Conservation (phyloP, 2,888 invertebrate species). For the Rhagonycha fulva region DNA sequence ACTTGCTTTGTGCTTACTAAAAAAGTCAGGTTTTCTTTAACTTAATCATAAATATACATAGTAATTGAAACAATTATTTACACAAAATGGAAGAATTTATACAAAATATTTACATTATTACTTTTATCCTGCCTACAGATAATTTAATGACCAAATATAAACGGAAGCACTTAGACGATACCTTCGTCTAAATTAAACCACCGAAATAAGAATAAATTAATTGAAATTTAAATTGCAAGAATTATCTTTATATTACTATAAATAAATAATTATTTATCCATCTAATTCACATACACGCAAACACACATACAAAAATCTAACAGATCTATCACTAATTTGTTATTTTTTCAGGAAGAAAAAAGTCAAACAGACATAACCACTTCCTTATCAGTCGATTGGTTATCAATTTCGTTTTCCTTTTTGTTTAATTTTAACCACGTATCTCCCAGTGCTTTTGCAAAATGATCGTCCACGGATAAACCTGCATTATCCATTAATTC, state of each 20-base stretch:
- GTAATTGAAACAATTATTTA: conserved; percentile 16
- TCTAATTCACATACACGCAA: conserved; percentile 8
- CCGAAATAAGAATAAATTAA: not conserved
- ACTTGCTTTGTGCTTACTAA: not conserved
- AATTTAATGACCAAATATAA: not conserved
- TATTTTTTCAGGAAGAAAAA: conserved; percentile 15
- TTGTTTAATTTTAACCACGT: conserved; percentile 80
- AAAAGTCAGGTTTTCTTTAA: conserved; percentile 2
- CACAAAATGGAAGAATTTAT: conserved; percentile 14
- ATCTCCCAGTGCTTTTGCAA: conserved; percentile 86
- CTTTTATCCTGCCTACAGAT: not conserved
- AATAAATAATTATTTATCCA: conserved; percentile 1
- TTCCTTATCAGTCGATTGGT: conserved; percentile 43
- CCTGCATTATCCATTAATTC: conserved; percentile 65
- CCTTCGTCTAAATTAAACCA: not conserved
- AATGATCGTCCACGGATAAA: conserved; percentile 85
- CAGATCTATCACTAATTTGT: conserved; percentile 15
- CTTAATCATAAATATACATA: conserved; percentile 5
- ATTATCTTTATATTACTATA: conserved; percentile 17
- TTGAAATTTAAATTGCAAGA: not conserved
- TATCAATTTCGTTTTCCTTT: conserved; percentile 60
- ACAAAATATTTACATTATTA: conserved; percentile 19
- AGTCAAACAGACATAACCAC: conserved; percentile 48
- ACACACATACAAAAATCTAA: conserved; percentile 9
- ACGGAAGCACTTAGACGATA: not conserved